These are phyloP conservation scores for Eubasilissa splendida DNA, from an alignment of 2,888 invertebrate genomes.

Conservation along the genomic window DNA sequence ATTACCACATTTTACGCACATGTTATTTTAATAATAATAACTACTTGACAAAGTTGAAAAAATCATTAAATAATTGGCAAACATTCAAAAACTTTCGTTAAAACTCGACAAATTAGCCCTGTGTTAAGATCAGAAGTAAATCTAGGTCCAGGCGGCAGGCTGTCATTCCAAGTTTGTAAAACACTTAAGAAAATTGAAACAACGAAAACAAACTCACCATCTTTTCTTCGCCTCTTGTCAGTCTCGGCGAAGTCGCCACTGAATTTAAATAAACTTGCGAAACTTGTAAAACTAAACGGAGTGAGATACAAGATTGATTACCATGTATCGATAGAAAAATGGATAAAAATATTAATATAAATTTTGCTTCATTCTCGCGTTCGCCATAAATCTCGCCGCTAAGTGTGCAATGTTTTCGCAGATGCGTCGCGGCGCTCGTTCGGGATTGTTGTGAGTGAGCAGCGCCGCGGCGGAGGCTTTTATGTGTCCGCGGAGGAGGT, in stretches of 20 bases:
- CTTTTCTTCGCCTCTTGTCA: background rate
- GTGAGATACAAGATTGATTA: background rate
- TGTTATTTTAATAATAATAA: background rate
- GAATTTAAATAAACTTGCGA: constrained; percentile 6
- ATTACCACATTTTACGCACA: too few species aligned
- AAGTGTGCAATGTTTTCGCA: constrained; percentile 1
- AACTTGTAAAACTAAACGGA: background rate
- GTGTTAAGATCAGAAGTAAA: background rate
- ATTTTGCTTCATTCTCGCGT: background rate
- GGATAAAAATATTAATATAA: background rate
- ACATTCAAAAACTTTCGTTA: background rate
- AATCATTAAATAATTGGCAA: background rate
- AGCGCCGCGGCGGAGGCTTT: constrained; percentile 35
- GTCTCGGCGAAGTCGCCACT: constrained; percentile 3
- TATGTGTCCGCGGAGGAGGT: constrained; percentile 12
- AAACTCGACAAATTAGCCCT: background rate
- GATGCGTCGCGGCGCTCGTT: constrained; percentile 37
- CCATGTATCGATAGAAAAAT: too few species aligned
- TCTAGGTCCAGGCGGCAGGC: background rate
- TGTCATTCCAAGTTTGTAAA: background rate
- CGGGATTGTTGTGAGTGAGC: constrained; percentile 15
- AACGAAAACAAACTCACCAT: constrained; percentile 21
- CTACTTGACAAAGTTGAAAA: background rate
- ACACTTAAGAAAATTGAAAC: constrained; percentile 17
- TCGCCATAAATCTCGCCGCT: background rate